Conservation (phyloP, 2,797 vertebrate species). For the Poeciliopsis infans region DNA sequence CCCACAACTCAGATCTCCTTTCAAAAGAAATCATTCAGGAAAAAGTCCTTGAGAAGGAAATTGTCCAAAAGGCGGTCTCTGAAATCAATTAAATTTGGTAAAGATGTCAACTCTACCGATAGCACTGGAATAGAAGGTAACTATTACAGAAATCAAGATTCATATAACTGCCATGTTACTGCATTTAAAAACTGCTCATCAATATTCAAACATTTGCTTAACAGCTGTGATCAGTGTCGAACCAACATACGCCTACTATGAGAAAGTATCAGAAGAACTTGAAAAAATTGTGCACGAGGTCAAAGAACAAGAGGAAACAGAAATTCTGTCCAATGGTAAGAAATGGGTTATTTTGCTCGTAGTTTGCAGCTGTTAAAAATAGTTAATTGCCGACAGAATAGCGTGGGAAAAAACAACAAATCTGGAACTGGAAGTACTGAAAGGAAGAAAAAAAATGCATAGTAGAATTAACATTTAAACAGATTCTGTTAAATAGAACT, state of each 20-base stretch:
- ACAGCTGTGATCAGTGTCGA: constrained; percentile 68
- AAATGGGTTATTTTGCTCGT: rapidly evolving
- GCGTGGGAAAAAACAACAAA: not conserved
- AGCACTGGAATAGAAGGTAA: constrained; percentile 64
- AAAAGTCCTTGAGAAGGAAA: constrained; percentile 68
- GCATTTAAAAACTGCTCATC: not conserved
- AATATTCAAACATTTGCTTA: constrained; percentile 3
- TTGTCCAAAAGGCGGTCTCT: constrained; percentile 73
- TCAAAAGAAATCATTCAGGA: constrained; percentile 59
- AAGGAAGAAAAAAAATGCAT: not conserved
- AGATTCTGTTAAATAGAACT: not conserved
- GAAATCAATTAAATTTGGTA: constrained; percentile 36
- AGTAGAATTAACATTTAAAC: not conserved
- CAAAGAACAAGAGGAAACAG: constrained; percentile 68
- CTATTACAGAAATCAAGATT: not conserved
- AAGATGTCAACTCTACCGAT: constrained; percentile 67
- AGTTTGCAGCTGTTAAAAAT: not conserved
- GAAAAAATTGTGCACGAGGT: constrained; percentile 82
- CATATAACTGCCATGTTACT: not conserved
- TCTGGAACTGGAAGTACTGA: not conserved
- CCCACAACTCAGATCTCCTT: constrained; percentile 11
- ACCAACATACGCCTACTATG: constrained; percentile 75
- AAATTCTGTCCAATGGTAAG: constrained; percentile 68
- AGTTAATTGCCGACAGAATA: not conserved
- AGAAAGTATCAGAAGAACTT: constrained; percentile 82